phyloP scores from a whole-genome alignment of 92 coral and sea anemone genomes.

The Paramuricea clavata region DNA sequence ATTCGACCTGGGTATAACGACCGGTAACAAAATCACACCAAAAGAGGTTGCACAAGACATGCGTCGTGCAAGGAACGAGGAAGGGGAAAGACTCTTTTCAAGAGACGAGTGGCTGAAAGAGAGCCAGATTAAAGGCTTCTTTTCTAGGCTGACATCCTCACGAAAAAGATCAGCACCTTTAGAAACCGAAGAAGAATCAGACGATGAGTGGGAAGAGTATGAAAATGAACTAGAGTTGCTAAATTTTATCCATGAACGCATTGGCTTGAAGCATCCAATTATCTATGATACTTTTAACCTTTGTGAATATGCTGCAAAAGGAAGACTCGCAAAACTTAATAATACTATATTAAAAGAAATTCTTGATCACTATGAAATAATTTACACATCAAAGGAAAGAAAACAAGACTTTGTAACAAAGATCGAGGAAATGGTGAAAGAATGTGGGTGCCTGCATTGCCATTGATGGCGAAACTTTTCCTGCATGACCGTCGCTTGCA shows the following conservation, averaged over 20 bases:
- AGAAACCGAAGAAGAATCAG: too few species aligned
- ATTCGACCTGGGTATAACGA: slow-evolving; percentile 35
- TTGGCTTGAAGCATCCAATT: neutral
- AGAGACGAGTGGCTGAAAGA: slow-evolving; percentile 63
- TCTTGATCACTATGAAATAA: too few species aligned
- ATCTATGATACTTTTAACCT: neutral
- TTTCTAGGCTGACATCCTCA: too few species aligned
- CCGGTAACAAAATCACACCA: slow-evolving; percentile 55
- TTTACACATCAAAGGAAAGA: neutral
- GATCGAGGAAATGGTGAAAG: too few species aligned
- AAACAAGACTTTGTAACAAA: too few species aligned
- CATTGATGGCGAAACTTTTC: too few species aligned
- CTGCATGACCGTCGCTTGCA: too few species aligned
- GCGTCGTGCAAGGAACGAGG: slow-evolving; percentile 37
- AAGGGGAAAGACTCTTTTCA: slow-evolving; percentile 40
- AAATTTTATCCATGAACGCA: neutral
- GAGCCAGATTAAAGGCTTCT: slow-evolving; percentile 1
- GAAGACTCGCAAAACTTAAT: neutral
- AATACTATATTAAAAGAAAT: neutral
- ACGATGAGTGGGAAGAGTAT: too few species aligned
- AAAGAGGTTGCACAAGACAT: slow-evolving; percentile 55
- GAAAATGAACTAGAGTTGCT: neutral
- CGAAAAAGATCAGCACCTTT: too few species aligned
- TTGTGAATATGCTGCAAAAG: neutral
- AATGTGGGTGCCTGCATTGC: too few species aligned